Percentiles rank a stretch among this genome's conserved stretches.
These are phyloP conservation scores for Prosapia bicincta DNA, from an alignment of 2,888 invertebrate species.

Conservation along the genomic window DNA sequence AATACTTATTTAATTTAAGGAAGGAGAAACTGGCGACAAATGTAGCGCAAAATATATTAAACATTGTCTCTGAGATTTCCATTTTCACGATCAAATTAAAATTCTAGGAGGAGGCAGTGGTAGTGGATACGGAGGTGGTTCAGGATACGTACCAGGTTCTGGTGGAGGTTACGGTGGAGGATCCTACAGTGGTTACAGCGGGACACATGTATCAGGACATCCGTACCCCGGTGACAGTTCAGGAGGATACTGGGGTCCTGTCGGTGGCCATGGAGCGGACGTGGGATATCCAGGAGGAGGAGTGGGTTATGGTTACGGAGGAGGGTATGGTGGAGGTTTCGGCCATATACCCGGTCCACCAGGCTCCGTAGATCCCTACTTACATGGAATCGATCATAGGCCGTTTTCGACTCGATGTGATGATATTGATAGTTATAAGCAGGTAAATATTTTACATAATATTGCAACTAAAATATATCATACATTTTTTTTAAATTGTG, in stretches of 20 bases:
- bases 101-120: neutral
- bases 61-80: no score
- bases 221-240: conserved; percentile 25
- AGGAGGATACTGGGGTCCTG: conserved; percentile 37
- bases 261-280: conserved; percentile 22
- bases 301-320: conserved; percentile 30
- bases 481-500: no score
- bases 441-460: conserved; percentile 43
- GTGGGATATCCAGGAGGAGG: conserved; percentile 30
- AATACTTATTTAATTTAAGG: no score
- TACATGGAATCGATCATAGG: conserved; percentile 24
- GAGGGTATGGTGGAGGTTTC: conserved; percentile 30
- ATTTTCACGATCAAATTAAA: no score
- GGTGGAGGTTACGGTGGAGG: conserved; percentile 29
- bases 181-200: conserved; percentile 15
- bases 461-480: no score
- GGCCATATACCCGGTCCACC: conserved; percentile 27
- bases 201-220: conserved; percentile 12
- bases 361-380: conserved; percentile 3
- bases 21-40: no score
- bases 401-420: conserved; percentile 63
- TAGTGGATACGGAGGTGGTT: neutral
- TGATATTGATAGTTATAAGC: conserved; percentile 76
- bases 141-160: neutral
- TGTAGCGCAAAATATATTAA: no score